These are phyloP conservation scores for Oenanthe oenanthe DNA, from an alignment of 2,113 vertebrate genomes.

Conservation along the genomic window DNA sequence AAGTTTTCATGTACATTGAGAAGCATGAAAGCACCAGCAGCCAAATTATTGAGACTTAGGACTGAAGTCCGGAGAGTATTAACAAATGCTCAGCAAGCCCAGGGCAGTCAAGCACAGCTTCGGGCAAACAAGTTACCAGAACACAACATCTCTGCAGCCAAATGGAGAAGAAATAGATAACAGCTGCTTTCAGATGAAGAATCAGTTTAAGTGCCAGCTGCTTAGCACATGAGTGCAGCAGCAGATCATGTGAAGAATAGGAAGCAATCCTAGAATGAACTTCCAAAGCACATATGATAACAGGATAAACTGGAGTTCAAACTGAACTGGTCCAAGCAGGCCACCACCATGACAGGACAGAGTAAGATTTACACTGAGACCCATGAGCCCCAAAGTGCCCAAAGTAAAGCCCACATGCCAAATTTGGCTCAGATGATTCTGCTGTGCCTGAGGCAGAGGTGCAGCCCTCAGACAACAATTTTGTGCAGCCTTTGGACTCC, in stretches of 20 bases:
- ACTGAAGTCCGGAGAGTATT: not conserved
- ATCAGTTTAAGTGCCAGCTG: not conserved
- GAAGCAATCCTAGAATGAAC: not conserved
- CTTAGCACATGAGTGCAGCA: not conserved
- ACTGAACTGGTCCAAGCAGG: not conserved
- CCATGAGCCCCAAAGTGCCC: not conserved
- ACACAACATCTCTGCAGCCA: not conserved
- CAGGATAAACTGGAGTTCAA: not conserved
- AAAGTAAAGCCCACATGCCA: not conserved
- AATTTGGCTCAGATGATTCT: constrained; percentile 17
- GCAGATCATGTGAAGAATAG: not conserved
- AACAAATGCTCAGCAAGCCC: not conserved
- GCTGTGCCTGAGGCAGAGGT: not conserved
- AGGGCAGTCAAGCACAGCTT: not conserved
- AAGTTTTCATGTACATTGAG: not conserved
- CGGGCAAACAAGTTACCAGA: not conserved
- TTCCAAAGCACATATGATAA: not conserved
- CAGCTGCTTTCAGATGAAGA: not conserved
- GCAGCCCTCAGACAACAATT: not conserved
- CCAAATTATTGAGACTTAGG: not conserved
- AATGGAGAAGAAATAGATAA: not conserved
- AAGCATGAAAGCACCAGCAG: not conserved
- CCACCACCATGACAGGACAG: constrained; percentile 13
- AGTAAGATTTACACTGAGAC: not conserved
- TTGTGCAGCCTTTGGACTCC: constrained; percentile 33